These are phyloP conservation scores for Phymanthus crucifer DNA, from an alignment of 92 coral and sea anemone genomes.

Conservation along the genomic window DNA sequence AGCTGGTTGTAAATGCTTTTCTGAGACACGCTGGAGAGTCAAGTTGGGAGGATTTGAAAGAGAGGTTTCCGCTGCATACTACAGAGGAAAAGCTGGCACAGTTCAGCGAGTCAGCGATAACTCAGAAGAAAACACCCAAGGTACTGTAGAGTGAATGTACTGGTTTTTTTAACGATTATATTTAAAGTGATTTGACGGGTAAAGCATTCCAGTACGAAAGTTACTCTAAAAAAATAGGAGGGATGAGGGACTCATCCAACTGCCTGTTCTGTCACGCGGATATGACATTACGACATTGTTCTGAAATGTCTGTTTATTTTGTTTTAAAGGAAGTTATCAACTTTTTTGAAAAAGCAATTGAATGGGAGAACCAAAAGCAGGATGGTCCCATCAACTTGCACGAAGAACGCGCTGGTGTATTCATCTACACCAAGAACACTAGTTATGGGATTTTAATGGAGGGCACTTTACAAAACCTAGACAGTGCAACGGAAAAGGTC, in stretches of 20 bases:
- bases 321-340: slow-evolving; percentile 19
- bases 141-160: not conserved
- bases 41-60: slow-evolving; percentile 33
- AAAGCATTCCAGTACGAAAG: too few relatives aligned
- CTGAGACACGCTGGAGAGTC: slow-evolving; percentile 29
- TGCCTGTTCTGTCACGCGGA: too few relatives aligned
- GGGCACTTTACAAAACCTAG: not conserved
- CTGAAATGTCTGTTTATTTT: not conserved
- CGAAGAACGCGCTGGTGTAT: slow-evolving; percentile 7
- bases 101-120: slow-evolving; percentile 4
- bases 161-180: not conserved
- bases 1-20: slow-evolving; percentile 19
- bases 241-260: too few relatives aligned
- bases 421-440: not conserved
- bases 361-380: not conserved
- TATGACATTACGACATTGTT: not conserved
- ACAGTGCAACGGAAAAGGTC: not conserved
- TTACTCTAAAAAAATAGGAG: too few relatives aligned
- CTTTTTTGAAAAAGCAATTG: slow-evolving; percentile 12
- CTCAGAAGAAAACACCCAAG: slow-evolving; percentile 6
- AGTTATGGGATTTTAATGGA: not conserved
- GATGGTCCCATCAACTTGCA: slow-evolving; percentile 9
- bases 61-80: slow-evolving; percentile 44
- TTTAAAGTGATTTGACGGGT: too few relatives aligned
- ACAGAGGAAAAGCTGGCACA: too few relatives aligned